These are phyloP conservation scores for Onychorhynchus coronatus DNA, from an alignment of 2,113 vertebrate genomes.

Conservation along the genomic window DNA sequence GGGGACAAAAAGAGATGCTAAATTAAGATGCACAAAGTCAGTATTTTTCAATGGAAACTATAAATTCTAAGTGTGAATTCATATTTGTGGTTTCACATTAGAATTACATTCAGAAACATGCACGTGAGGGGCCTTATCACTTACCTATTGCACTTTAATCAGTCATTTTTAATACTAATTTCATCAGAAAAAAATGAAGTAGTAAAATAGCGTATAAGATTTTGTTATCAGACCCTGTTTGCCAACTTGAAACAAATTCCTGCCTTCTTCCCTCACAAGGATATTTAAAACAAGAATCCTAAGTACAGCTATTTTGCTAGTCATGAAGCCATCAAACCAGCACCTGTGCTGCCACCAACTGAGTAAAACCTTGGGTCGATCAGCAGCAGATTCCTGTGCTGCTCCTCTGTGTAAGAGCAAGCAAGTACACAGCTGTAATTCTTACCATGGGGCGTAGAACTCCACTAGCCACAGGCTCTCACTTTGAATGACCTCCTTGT, in stretches of 20 bases:
- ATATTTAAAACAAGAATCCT: background rate
- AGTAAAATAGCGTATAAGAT: background rate
- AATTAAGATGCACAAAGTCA: background rate
- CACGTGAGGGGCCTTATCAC: background rate
- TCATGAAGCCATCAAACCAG: background rate
- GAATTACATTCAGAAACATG: background rate
- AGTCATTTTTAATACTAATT: background rate
- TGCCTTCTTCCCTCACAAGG: background rate
- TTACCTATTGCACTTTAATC: background rate
- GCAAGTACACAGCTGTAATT: background rate
- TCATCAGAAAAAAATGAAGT: background rate
- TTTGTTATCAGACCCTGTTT: background rate
- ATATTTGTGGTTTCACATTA: background rate
- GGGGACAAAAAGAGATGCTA: background rate
- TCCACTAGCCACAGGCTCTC: conserved; percentile 92
- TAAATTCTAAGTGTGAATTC: background rate
- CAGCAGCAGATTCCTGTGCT: background rate
- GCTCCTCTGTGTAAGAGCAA: background rate
- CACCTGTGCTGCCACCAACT: background rate
- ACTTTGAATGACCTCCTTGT: conserved; percentile 92
- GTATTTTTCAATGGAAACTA: background rate
- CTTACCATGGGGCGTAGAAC: conserved; percentile 97
- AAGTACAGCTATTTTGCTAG: background rate
- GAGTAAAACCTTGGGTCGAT: background rate
- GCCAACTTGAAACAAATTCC: background rate